Evolutionary conservation across 2,888 invertebrate species (phyloP), one percentile per base, ranked within the genome.

Genomic region (Perizoma flavofasciatum): DNA sequence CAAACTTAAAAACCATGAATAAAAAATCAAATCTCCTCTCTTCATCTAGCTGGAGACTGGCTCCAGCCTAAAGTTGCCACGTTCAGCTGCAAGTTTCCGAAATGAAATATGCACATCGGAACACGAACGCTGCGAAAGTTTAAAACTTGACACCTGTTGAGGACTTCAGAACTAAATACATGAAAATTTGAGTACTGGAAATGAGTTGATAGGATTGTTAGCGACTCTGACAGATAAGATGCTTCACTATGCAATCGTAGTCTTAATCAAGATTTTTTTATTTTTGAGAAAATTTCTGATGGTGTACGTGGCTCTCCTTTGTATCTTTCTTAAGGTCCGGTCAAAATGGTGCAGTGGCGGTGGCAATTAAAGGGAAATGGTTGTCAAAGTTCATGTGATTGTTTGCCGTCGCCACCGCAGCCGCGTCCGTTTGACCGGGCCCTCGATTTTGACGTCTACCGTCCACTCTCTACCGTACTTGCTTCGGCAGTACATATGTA

Each of bases 71-170:
- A 69, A 71, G 64, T 64, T 69, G 59, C 58, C 49, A 50, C 61
- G 56, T 46, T 51, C 45, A 51, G 49, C 49, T n/a, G 58, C 45
- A 46, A 58, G 35, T 55, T 68, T 69, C 65, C 64, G 64, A 76
- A 77, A 89, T 89, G 80, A 88, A 88, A 87, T 86, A 89, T 89
- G 86, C 83, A 88, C 81, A 80, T 79, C 73, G 79, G 75, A 83
- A 81, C 75, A 75, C 65, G 75, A 79, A 76, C 73, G 78, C 75
- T 74, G 68, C 67, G 63, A 73, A 80, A 84, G 79, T 84, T 82
- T 70, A 62, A 72, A 81, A 79, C 74, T 82, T 67, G 61, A 49
- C 68, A 83, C 82, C 82, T 82, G 83, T 81, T 84, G 83, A 82
- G 76, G 78, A 79, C 73, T 83, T 77, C 58, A 56, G 72, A 79